Base-by-base conservation (phyloP, 1,140 invertebrate species). In the Acromyrmex charruanus region DNA sequence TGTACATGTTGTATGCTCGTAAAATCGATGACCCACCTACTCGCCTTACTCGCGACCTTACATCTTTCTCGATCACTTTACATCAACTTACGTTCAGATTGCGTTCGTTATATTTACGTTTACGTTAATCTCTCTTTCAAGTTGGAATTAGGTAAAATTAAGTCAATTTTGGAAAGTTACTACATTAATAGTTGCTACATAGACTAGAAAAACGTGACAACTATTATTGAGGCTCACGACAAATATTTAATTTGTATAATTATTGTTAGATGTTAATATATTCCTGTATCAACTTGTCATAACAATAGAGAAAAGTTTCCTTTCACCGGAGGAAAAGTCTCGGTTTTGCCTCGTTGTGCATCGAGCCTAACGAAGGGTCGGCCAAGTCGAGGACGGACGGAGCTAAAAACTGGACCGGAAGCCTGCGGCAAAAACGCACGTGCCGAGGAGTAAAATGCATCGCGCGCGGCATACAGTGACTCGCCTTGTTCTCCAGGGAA, bases 401-500 rank as follows among this genome's bases (percentile, higher is more conserved):
- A 44, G 44, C 71, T 90, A 90, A 90, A 90, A 90, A 91, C 89
- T 90, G 90, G 90, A 77, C 90, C 90, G 90, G 90, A 91, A 91
- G 84, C 65, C 55, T 21, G 59, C 28, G 31, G 89, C 89, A 91
- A 91, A 91, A 91, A 90, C 89, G 86, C 71, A 90, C 86, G 86
- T 90, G 89, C 81, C 77, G 82, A 72, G 63, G 66, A 87, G 89
- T 74, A 87, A 88, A 90, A 91, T 81, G 89, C 77, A 87, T 77
- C 77, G 65, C 63, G 89, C 53, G 80, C 80, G 14, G 53, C 28
- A 63, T 35, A 91, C 82, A 90, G 77, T 90, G 89, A 88, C 44
- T 87, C 10, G 77, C 87, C 90, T 91, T 90, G 90, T 90, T 79
- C 82, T 69, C 81, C 28, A 74, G 55, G 58, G 69, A 84, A 84